A percentile compares a stretch with the other conserved stretches of the same genome.
phyloP scores from a whole-genome alignment of 37 sponge, comb jelly and placozoan species.

The Oopsacas minuta region DNA sequence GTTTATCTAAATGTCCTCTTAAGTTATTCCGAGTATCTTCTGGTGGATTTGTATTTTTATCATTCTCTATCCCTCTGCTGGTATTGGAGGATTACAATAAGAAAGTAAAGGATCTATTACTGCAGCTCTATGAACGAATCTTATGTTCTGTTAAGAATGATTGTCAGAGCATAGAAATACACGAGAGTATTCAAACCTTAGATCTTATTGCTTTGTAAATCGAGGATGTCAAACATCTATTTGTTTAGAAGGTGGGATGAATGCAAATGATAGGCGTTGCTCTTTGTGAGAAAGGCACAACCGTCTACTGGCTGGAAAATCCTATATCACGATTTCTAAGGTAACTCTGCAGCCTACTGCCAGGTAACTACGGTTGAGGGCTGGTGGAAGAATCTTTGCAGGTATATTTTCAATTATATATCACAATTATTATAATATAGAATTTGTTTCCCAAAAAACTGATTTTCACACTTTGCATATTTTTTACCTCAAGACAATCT shows the following conservation, averaged over 20 bases:
- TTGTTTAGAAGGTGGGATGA: constrained; percentile 19
- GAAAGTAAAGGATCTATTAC: background rate
- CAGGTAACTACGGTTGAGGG: constrained; percentile 32
- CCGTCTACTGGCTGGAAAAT: constrained; percentile 38
- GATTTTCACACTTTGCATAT: constrained; percentile 23
- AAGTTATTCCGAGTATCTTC: background rate
- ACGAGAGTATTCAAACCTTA: background rate
- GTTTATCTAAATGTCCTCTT: background rate
- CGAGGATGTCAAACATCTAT: constrained; percentile 57
- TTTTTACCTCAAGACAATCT: constrained; percentile 35
- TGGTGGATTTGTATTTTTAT: background rate
- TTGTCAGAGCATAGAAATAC: background rate
- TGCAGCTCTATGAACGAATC: background rate
- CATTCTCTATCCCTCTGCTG: background rate
- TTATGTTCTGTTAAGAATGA: background rate
- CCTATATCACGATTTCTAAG: constrained; percentile 43
- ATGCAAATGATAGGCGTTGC: constrained; percentile 39
- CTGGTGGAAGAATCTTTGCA: constrained; percentile 28
- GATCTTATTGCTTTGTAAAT: background rate
- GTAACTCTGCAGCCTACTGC: constrained; percentile 31
- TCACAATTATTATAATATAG: too few species aligned
- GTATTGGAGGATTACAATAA: background rate
- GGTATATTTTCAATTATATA: background rate
- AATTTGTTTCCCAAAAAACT: constrained; percentile 29
- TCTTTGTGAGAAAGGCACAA: constrained; percentile 67